Evolutionary conservation across 1,140 invertebrate species (phyloP).

Genomic region (Drosophila chauvacae): DNA sequence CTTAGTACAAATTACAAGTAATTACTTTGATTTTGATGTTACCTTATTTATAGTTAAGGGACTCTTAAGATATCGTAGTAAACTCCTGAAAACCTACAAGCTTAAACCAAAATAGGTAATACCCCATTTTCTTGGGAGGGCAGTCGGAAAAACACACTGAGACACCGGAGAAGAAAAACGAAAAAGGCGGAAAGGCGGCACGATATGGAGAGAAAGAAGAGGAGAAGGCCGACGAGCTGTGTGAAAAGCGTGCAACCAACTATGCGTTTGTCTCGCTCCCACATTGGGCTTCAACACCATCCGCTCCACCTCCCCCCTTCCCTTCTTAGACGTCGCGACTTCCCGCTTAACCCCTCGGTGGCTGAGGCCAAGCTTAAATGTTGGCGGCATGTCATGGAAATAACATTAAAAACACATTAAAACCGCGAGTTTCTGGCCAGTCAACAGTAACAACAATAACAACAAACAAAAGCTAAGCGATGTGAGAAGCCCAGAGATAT

Average conservation of each 20-base stretch:
- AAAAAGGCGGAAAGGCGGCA: conserved; percentile 8
- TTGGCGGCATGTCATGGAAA: conserved; percentile 82
- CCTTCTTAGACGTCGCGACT: not conserved
- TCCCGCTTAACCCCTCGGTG: conserved; percentile 7
- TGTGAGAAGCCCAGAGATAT: conserved; percentile 67
- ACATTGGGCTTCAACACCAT: conserved; percentile 12
- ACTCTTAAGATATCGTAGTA: not conserved
- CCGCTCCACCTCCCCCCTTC: not conserved
- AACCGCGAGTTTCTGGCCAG: conserved; percentile 79
- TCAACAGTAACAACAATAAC: conserved; percentile 51
- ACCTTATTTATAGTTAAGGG: too few relatives aligned
- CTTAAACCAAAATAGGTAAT: conserved; percentile 3
- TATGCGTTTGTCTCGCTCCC: conserved; percentile 60
- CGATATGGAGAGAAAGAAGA: conserved; percentile 15
- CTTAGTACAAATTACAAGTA: not conserved
- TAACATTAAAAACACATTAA: conserved; percentile 83
- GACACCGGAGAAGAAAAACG: not conserved
- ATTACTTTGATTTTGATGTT: not conserved
- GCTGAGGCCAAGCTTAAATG: conserved; percentile 74
- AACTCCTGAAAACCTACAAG: not conserved
- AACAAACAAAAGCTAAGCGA: conserved; percentile 75
- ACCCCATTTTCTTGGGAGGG: not conserved
- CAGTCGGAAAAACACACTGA: conserved; percentile 19
- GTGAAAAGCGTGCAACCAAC: conserved; percentile 77
- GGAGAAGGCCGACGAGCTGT: conserved; percentile 30